Evolutionary conservation across 2,888 invertebrate genomes (phyloP), one percentile per base, ranked within the genome.

Genomic region (Oligia strigilis): DNA sequence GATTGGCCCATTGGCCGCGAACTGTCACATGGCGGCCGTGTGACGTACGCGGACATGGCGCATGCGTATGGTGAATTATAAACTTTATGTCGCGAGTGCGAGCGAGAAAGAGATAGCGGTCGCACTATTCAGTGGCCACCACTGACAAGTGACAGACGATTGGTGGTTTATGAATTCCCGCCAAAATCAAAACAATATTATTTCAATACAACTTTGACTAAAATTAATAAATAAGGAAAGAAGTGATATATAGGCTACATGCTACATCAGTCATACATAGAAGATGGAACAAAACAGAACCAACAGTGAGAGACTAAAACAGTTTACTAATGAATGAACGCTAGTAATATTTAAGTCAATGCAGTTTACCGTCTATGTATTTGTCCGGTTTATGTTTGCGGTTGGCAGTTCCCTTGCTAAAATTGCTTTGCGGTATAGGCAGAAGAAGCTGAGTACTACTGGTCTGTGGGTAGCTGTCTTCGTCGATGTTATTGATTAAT

Each of bases 1-100:
- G 92, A 96, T 96, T 97, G 96, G 96, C 90, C 92, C 92, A 96
- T 96, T 97, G 96, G 96, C 90, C 87, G 85, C 72, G 58, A 76
- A 80, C 82, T 92, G 93, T 95, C 95, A 95, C 94, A 93, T 94
- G 94, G 94, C 86, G 85, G 77, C 74, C 80, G 78, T 83, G 88
- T 94, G 95, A 95, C 95, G 95, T 95, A 92, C 87, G 89, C 93
- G 91, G 92, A 94, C 90, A 90, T 90, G 78, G 93, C 94, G 95
- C 95, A 95, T 95, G 96, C 96, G 96, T 94, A 91, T 85, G 85
- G 84, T 87, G 90, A 92, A 92, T 92, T 92, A 80, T 86, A 93
- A 95, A 94, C 93, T 94, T 94, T 94, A 83, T 93, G 92, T 90
- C 86, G 82, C 85, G 71, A 88, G 94, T 86, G 88, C 60, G 92